Conservation (phyloP, 2,888 invertebrate species). For the Chloroclysta siterata region DNA sequence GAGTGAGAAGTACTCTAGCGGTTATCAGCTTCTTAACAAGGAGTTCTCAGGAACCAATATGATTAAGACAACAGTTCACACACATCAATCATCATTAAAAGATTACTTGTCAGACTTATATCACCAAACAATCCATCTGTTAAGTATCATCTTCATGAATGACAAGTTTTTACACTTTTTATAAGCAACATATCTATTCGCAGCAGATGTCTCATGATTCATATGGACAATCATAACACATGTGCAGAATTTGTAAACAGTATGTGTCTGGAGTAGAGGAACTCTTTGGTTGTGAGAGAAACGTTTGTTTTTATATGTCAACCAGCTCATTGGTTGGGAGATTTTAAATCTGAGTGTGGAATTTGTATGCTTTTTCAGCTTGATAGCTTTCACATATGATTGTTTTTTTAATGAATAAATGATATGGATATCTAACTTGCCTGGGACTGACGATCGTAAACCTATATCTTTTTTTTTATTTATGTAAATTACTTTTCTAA, state of each 20-base stretch:
- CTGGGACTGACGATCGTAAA: too few relatives aligned
- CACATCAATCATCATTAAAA: conserved; percentile 20
- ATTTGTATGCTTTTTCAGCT: not conserved
- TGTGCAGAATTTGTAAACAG: conserved; percentile 62
- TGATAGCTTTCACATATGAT: not conserved
- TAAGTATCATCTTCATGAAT: conserved; percentile 19
- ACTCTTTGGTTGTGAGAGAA: conserved; percentile 50
- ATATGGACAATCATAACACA: conserved; percentile 54
- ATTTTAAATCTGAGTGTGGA: conserved; percentile 24
- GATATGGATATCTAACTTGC: too few relatives aligned
- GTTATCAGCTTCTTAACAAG: not conserved
- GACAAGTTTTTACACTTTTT: conserved; percentile 26
- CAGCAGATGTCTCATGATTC: conserved; percentile 65
- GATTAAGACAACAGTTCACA: conserved; percentile 11
- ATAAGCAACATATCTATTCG: conserved; percentile 23
- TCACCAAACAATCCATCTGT: conserved; percentile 12
- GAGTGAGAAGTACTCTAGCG: not conserved
- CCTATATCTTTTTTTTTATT: too few relatives aligned
- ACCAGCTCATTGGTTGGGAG: conserved; percentile 22
- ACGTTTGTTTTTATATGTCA: conserved; percentile 57
- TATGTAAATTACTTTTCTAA: too few relatives aligned
- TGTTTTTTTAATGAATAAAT: not conserved
- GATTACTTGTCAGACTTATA: conserved; percentile 6
- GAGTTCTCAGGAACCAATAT: not conserved
- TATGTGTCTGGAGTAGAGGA: conserved; percentile 42